A percentile compares a stretch with the other conserved stretches of the same genome.
Evolutionary conservation across 2,797 vertebrate species (phyloP).

Genomic region (Sciurus vulgaris): DNA sequence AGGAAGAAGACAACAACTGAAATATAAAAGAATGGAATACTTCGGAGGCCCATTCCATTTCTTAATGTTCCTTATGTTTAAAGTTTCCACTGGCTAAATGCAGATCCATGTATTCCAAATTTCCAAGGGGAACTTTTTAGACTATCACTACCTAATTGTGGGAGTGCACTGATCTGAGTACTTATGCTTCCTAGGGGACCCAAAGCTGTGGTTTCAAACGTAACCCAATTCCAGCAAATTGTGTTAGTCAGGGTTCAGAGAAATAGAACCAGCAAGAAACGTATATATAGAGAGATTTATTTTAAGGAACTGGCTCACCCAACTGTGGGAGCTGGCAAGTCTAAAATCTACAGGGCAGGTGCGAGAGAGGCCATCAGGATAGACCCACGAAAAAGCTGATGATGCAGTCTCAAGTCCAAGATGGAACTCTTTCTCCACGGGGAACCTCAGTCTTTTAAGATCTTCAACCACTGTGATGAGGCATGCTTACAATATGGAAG

Average conservation of each 20-base stretch:
- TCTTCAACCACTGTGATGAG: background rate
- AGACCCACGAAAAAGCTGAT: background rate
- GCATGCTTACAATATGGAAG: too few relatives aligned
- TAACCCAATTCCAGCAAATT: background rate
- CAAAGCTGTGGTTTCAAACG: slow-evolving; percentile 2
- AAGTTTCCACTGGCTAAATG: background rate
- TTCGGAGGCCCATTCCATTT: background rate
- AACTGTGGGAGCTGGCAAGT: background rate
- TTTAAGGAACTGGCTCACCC: slow-evolving; percentile 8
- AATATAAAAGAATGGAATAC: background rate
- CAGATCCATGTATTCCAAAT: background rate
- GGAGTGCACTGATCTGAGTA: background rate
- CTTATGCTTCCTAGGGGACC: background rate
- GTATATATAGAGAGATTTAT: background rate
- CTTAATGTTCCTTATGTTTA: background rate
- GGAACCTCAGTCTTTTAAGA: background rate
- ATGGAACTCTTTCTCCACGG: background rate
- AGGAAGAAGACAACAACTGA: background rate
- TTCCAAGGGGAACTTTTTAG: background rate
- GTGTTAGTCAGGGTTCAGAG: background rate
- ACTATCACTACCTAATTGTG: background rate
- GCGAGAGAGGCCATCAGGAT: background rate
- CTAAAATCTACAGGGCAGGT: background rate
- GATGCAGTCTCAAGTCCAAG: background rate
- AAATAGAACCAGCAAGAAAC: background rate